Conservation (phyloP, 2,888 invertebrate genomes). For the Cancer borealis region DNA sequence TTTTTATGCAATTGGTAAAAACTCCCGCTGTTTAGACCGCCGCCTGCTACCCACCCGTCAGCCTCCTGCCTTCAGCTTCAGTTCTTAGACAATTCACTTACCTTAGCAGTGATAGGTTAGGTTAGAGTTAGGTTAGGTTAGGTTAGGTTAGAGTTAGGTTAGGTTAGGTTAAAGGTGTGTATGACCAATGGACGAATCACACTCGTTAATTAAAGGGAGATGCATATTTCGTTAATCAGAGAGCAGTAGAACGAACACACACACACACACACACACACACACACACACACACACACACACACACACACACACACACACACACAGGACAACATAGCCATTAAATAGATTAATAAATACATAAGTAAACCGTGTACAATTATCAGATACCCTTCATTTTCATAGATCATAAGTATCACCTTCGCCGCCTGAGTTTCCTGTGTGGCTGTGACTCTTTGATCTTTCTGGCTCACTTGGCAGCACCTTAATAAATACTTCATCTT, state of each 20-base stretch:
- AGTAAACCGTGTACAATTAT: background rate
- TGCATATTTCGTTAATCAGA: background rate
- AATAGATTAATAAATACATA: background rate
- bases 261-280: background rate
- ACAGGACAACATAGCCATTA: background rate
- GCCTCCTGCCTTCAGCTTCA: background rate
- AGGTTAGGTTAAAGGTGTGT: background rate
- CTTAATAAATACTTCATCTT: background rate
- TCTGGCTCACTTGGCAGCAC: background rate
- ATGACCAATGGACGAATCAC: background rate
- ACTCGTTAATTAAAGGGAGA: background rate
- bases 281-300: no score
- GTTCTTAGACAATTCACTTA: background rate
- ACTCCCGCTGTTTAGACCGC: background rate
- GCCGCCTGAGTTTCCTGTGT: background rate
- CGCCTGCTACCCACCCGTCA: background rate
- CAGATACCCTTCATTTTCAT: background rate
- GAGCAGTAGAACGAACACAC: background rate
- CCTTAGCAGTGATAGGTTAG: background rate
- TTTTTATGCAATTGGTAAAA: background rate
- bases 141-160: no score
- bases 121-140: no score
- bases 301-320: background rate
- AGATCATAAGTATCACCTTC: background rate
- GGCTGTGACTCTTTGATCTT: background rate